A percentile compares a stretch with the other conserved stretches of the same genome.
Evolutionary conservation across 2,888 invertebrate genomes (phyloP).

Genomic region (Nephrotoma appendiculata): DNA sequence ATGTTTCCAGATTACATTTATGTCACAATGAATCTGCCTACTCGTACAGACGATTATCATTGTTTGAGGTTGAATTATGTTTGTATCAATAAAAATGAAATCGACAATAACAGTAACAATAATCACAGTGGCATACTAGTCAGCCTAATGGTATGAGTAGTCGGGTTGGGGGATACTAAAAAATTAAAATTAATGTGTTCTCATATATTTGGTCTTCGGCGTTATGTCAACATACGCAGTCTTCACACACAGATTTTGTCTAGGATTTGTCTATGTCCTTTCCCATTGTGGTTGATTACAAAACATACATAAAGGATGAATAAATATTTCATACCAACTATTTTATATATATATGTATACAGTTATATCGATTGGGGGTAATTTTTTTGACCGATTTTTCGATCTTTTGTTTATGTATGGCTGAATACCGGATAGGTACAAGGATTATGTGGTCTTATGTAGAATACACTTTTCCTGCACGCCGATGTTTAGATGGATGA

Average conservation of each 20-base stretch:
- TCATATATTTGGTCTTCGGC: background rate
- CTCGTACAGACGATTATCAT: background rate
- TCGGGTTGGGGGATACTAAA: background rate
- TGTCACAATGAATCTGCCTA: background rate
- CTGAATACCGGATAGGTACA: background rate
- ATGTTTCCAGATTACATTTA: background rate
- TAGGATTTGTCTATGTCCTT: background rate
- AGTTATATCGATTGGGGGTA: background rate
- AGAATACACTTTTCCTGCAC: background rate
- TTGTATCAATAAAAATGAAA: background rate
- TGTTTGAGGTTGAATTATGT: background rate
- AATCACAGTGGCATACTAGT: too few species aligned
- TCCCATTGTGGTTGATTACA: background rate
- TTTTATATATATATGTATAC: background rate
- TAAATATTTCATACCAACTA: background rate
- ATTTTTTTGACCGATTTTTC: background rate
- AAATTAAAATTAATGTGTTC: background rate
- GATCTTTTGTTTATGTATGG: background rate
- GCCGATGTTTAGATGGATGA: background rate
- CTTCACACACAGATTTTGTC: background rate
- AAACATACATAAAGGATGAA: background rate
- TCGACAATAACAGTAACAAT: background rate
- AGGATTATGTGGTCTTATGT: background rate
- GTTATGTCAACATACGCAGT: background rate
- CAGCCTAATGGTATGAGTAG: background rate